phyloP scores from a whole-genome alignment of 1,140 invertebrate genomes.

The Coptotermes formosanus region DNA sequence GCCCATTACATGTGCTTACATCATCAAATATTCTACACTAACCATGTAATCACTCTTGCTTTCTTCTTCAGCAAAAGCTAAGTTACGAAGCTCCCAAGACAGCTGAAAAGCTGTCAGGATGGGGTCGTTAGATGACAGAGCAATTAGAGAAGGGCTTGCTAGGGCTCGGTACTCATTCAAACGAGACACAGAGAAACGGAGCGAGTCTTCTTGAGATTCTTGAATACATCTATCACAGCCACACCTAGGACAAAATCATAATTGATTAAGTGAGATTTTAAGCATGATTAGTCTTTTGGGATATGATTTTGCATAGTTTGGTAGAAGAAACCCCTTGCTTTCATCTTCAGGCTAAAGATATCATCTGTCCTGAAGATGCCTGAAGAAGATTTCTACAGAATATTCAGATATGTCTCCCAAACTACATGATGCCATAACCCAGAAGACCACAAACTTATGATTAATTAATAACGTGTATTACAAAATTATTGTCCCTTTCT shows the following conservation, averaged over 20 bases:
- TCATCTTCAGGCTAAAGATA: no score
- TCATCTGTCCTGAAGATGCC: no score
- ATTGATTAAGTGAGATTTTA: not conserved
- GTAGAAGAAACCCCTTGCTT: no score
- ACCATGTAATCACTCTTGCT: constrained; percentile 72
- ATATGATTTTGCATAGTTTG: no score
- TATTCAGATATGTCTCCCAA: no score
- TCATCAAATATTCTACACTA: constrained; percentile 30
- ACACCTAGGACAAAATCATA: constrained; percentile 56
- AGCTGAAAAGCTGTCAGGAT: constrained; percentile 80
- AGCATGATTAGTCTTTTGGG: no score
- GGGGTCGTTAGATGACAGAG: constrained; percentile 80
- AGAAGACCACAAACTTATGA: no score
- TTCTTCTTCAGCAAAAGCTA: constrained; percentile 79
- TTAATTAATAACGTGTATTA: no score
- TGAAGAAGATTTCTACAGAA: no score
- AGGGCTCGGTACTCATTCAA: constrained; percentile 91
- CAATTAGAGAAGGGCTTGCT: constrained; percentile 86
- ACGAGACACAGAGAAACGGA: constrained; percentile 82
- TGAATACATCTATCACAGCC: constrained; percentile 76
- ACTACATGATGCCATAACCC: no score
- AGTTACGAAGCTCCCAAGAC: constrained; percentile 75
- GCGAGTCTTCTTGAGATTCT: constrained; percentile 67
- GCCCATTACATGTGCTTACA: not conserved
- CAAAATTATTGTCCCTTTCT: no score